Conservation (phyloP, 1,140 invertebrate species). For the Pogonus chalceus region DNA sequence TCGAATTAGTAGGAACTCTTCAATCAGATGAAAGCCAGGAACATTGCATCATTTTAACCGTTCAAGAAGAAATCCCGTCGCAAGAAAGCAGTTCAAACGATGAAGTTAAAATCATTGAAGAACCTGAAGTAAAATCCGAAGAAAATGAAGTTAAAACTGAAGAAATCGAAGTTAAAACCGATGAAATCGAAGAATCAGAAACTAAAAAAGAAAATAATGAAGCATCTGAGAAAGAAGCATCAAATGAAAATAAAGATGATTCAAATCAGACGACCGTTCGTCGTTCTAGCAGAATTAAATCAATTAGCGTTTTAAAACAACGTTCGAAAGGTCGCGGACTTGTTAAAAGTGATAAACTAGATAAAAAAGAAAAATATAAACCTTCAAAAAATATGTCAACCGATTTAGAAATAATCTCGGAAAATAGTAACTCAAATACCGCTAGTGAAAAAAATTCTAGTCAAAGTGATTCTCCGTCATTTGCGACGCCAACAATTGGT, state of each 20-base stretch:
- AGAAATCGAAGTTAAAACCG: not conserved
- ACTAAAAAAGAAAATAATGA: not conserved
- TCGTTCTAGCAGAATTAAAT: slow-evolving; percentile 47
- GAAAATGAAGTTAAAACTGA: not conserved
- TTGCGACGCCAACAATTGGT: slow-evolving; percentile 36
- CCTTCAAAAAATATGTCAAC: slow-evolving; percentile 37
- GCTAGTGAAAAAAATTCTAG: slow-evolving; percentile 13
- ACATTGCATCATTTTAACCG: not conserved
- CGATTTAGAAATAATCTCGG: slow-evolving; percentile 36
- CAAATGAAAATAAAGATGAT: not conserved
- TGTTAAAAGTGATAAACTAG: slow-evolving; percentile 35
- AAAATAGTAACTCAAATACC: slow-evolving; percentile 33
- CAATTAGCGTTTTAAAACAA: slow-evolving; percentile 44
- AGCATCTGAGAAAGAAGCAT: not conserved
- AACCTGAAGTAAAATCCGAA: not conserved
- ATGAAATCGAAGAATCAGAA: not conserved
- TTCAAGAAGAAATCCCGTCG: too few relatives aligned
- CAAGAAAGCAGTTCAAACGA: not conserved
- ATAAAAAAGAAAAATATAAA: slow-evolving; percentile 20
- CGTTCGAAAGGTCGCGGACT: slow-evolving; percentile 46
- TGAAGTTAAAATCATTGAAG: not conserved
- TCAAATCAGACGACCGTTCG: slow-evolving; percentile 26
- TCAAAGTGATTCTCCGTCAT: slow-evolving; percentile 30
- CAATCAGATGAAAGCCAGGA: slow-evolving; percentile 1
- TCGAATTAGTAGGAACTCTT: not conserved